phyloP scores from a whole-genome alignment of 2,797 vertebrate species.

The Hephaestus fuliginosus region DNA sequence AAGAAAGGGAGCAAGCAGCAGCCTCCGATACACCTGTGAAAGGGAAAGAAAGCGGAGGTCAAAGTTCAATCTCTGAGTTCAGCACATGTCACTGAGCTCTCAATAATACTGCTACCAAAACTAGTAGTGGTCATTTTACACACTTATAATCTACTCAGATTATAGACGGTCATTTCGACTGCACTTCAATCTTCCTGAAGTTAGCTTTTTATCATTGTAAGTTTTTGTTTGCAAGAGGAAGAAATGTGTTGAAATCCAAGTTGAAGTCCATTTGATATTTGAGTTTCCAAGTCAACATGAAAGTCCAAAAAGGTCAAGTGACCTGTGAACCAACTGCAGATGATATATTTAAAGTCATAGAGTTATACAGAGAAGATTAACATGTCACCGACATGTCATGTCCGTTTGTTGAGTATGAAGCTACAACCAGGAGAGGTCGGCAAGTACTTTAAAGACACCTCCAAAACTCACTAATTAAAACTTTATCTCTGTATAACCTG shows the following conservation, averaged over 20 bases:
- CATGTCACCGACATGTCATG: too few relatives aligned
- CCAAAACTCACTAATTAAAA: too few relatives aligned
- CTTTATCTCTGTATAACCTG: too few relatives aligned
- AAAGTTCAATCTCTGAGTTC: background rate
- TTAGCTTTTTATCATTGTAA: background rate
- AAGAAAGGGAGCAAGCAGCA: constrained; percentile 83
- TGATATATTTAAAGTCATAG: too few relatives aligned
- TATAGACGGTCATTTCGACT: background rate
- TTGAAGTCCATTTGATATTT: background rate
- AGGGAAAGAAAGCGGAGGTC: background rate
- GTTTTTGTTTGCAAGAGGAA: background rate
- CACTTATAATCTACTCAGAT: background rate
- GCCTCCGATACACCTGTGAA: constrained; percentile 76
- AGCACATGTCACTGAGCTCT: background rate
- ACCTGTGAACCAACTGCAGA: too few relatives aligned
- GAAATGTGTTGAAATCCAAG: background rate
- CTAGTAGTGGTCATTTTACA: background rate
- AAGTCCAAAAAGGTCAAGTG: too few relatives aligned
- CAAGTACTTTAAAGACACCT: too few relatives aligned
- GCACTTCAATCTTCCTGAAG: too few relatives aligned
- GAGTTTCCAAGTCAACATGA: too few relatives aligned
- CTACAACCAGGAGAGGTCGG: background rate
- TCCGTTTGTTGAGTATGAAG: background rate
- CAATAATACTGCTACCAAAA: too few relatives aligned
- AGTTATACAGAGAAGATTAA: too few relatives aligned